phyloP scores from a whole-genome alignment of 2,113 vertebrate species.

The Brachyhypopomus gauderio region DNA sequence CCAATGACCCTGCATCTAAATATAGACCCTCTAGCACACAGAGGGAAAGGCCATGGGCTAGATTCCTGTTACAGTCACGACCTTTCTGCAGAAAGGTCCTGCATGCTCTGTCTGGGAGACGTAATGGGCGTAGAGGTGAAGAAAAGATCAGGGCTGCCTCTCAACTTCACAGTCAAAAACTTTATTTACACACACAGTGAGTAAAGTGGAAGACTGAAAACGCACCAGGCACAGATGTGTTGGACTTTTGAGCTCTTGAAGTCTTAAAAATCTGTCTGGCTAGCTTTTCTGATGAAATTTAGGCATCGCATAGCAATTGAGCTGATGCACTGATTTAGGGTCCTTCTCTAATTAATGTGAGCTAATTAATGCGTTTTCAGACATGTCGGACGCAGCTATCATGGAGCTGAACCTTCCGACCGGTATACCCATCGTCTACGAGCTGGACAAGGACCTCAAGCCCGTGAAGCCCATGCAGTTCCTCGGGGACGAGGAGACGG shows the following conservation, averaged over 20 bases:
- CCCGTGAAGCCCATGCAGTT: constrained; percentile 95
- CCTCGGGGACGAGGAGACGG: constrained; percentile 93
- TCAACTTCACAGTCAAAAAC: neutral
- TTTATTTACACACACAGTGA: neutral
- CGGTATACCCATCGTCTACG: constrained; percentile 94
- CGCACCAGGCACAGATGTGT: neutral
- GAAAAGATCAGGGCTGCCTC: constrained; percentile 52
- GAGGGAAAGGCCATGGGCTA: constrained; percentile 58
- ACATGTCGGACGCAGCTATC: constrained; percentile 94
- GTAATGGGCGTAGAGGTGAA: constrained; percentile 19
- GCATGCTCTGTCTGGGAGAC: constrained; percentile 54
- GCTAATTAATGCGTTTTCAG: constrained; percentile 61
- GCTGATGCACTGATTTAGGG: too few relatives aligned
- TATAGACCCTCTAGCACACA: constrained; percentile 68
- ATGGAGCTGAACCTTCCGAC: constrained; percentile 99
- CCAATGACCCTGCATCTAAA: constrained; percentile 62
- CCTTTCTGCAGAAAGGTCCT: constrained; percentile 75
- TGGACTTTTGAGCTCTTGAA: too few relatives aligned
- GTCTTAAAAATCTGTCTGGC: too few relatives aligned
- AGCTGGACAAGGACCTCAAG: constrained; percentile 94
- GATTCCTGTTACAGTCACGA: constrained; percentile 74
- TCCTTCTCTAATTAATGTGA: too few relatives aligned
- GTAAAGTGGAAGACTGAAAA: neutral
- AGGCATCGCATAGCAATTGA: too few relatives aligned
- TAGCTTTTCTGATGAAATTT: too few relatives aligned